A percentile compares a stretch with the other conserved stretches of the same genome.
These are phyloP conservation scores for Lichenostomus cassidix DNA, from an alignment of 2,113 vertebrate species.

Conservation along the genomic window DNA sequence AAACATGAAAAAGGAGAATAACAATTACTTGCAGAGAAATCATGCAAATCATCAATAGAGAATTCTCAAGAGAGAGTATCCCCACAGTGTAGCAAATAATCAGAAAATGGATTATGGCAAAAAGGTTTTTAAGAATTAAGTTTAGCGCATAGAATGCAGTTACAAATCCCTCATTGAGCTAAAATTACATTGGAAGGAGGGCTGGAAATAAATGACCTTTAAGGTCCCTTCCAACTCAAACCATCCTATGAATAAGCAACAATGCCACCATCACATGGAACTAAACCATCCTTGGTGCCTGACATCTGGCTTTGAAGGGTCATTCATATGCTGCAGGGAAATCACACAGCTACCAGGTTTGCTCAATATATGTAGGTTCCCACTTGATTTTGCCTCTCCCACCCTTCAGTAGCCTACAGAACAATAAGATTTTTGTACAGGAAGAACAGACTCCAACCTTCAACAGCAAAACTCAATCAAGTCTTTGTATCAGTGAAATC, in stretches of 20 bases:
- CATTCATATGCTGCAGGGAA: background rate
- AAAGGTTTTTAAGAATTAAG: background rate
- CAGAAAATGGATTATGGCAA: background rate
- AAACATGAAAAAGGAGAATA: background rate
- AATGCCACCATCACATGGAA: background rate
- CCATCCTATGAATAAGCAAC: background rate
- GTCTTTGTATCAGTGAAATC: background rate
- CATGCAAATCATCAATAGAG: background rate
- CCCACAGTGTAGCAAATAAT: background rate
- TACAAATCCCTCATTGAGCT: background rate
- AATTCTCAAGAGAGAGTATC: background rate
- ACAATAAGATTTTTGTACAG: background rate
- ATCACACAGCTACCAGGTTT: background rate
- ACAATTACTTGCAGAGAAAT: background rate
- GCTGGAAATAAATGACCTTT: background rate
- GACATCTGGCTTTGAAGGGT: background rate
- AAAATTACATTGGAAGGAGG: background rate
- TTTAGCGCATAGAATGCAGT: background rate
- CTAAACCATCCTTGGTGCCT: background rate
- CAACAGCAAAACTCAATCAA: background rate
- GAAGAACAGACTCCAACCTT: background rate
- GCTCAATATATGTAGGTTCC: background rate
- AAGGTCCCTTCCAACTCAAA: background rate
- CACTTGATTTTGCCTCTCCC: background rate
- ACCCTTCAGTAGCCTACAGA: background rate